Percentiles rank a stretch among this genome's conserved stretches.
These are phyloP conservation scores for Cosmorhoe ocellata DNA, from an alignment of 2,888 invertebrate species.

Conservation along the genomic window DNA sequence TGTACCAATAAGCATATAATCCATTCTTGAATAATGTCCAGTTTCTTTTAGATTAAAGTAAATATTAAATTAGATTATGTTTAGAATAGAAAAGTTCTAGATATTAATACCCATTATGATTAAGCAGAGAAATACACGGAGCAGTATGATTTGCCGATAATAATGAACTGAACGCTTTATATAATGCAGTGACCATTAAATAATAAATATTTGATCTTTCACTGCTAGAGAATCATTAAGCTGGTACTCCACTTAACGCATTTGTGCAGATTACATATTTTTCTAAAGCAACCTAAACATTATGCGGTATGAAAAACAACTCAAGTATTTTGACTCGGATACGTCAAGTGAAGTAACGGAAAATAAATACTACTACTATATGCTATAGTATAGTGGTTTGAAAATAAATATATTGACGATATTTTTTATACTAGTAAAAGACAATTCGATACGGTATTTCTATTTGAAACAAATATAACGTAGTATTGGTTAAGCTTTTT, in stretches of 20 bases:
- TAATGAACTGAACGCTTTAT: slow-evolving; percentile 30
- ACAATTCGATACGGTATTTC: slow-evolving; percentile 41
- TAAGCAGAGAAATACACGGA: slow-evolving; percentile 21
- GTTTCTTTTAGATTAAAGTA: slow-evolving; percentile 25
- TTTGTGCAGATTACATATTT: no score
- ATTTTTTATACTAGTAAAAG: slow-evolving; percentile 76
- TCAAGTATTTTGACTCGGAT: background rate
- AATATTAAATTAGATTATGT: slow-evolving; percentile 26
- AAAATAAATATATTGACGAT: slow-evolving; percentile 55
- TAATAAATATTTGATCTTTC: slow-evolving; percentile 19
- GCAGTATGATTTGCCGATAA: slow-evolving; percentile 20
- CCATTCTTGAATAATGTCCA: slow-evolving; percentile 32
- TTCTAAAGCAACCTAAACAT: no score
- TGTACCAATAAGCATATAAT: slow-evolving; percentile 31
- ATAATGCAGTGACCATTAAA: slow-evolving; percentile 22
- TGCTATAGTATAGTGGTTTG: no score
- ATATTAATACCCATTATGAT: slow-evolving; percentile 3
- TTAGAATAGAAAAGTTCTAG: slow-evolving; percentile 8
- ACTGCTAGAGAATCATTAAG: slow-evolving; percentile 17
- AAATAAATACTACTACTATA: slow-evolving; percentile 15
- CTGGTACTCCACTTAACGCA: slow-evolving; percentile 5
- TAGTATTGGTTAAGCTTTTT: slow-evolving; percentile 20
- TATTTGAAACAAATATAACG: slow-evolving; percentile 17
- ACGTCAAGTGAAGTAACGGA: slow-evolving; percentile 4
- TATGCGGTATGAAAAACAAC: background rate